Evolutionary conservation across 2,113 vertebrate genomes (phyloP).

Genomic region (Grus americana): DNA sequence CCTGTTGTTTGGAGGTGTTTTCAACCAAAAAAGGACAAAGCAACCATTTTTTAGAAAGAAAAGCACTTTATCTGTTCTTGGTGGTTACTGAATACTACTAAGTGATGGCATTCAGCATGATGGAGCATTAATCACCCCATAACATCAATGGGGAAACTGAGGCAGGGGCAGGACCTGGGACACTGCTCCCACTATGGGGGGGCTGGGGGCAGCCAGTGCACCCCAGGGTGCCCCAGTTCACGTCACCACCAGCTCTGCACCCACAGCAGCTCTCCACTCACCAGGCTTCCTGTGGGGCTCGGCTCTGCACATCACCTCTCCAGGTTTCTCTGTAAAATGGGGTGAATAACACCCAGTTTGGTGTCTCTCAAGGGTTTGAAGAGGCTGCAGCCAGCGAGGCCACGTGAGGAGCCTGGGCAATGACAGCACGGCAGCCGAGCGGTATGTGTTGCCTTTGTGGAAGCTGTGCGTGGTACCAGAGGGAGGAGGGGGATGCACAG

Average conservation of each 20-base stretch:
- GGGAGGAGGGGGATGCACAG: background rate
- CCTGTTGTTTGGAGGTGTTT: background rate
- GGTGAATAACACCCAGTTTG: background rate
- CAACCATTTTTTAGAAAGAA: background rate
- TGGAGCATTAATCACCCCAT: background rate
- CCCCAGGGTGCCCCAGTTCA: background rate
- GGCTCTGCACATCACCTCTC: background rate
- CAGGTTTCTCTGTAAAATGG: background rate
- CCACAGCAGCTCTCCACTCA: background rate
- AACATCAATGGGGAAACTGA: background rate
- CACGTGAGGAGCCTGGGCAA: rapidly evolving
- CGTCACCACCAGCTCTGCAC: rapidly evolving
- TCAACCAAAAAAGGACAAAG: background rate
- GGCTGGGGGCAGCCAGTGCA: background rate
- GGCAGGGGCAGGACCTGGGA: background rate
- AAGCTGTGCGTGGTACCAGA: background rate
- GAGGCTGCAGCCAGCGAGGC: rapidly evolving
- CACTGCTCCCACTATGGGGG: background rate
- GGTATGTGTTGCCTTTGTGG: background rate
- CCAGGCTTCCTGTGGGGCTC: background rate
- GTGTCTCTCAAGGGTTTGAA: background rate
- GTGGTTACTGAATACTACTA: too few species aligned
- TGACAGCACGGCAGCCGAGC: rapidly evolving
- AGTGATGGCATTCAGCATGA: background rate
- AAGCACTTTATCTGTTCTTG: rapidly evolving